Percentiles rank a stretch among this genome's conserved stretches.
phyloP scores from a whole-genome alignment of 1,140 invertebrate species.

The Achatina immaculata region DNA sequence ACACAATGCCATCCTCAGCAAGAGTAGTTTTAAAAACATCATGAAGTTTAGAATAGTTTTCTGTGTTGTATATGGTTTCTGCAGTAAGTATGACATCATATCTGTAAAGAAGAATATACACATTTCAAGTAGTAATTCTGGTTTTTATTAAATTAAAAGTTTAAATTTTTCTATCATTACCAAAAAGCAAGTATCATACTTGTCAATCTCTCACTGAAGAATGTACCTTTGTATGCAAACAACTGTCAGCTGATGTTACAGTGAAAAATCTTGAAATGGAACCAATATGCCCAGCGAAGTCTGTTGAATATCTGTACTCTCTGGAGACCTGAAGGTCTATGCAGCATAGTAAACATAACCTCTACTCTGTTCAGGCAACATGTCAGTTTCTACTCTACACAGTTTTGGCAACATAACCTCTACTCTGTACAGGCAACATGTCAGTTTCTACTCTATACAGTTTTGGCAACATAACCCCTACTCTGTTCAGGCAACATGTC shows the following conservation, averaged over 20 bases:
- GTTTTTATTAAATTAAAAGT: neutral
- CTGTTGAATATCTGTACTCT: no score
- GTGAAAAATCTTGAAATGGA: no score
- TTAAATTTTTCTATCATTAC: neutral
- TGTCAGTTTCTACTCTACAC: no score
- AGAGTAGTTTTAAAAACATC: conserved; percentile 79
- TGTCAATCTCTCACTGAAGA: neutral
- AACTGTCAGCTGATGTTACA: neutral
- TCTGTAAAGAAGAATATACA: conserved; percentile 58
- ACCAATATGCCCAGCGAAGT: no score
- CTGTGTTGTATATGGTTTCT: conserved; percentile 90
- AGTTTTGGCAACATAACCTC: no score
- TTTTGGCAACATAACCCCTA: no score
- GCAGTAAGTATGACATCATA: conserved; percentile 89
- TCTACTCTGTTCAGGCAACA: no score
- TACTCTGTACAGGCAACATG: no score
- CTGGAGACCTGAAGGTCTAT: no score
- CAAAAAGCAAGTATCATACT: neutral
- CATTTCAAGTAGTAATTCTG: neutral
- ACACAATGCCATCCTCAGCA: conserved; percentile 78
- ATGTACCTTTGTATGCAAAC: neutral
- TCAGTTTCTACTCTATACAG: no score
- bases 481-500: no score
- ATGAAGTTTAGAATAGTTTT: conserved; percentile 83
- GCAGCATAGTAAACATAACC: no score